Evolutionary conservation across 2,113 vertebrate species (phyloP).

Genomic region (Atractosteus spatula): DNA sequence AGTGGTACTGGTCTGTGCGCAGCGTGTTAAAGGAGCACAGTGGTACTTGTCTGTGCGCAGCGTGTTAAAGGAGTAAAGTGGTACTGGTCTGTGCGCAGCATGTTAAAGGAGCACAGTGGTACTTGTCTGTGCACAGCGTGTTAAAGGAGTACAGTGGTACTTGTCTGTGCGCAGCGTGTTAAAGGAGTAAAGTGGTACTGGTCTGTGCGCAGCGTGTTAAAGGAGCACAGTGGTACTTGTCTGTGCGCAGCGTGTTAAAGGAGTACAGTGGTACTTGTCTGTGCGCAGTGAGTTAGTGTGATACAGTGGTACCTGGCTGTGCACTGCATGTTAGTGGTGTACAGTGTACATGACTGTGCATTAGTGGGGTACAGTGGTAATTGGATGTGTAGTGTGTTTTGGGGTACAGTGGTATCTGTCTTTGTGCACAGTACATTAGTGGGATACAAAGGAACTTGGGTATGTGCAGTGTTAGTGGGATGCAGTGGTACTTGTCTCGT

Average conservation of each 20-base stretch:
- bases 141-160: no score
- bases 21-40: no score
- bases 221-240: no score
- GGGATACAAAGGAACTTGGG: no score
- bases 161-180: not conserved
- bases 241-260: not conserved
- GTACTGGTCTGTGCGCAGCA: no score
- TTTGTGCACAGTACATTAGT: no score
- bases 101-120: no score
- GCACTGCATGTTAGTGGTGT: conserved; percentile 36
- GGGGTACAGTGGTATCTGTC: not conserved
- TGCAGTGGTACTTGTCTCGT: conserved; percentile 71
- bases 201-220: not conserved
- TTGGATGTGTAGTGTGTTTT: not conserved
- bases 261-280: no score
- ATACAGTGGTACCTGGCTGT: conserved; percentile 74
- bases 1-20: not conserved
- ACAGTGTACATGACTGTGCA: no score
- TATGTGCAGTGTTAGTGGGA: not conserved
- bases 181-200: not conserved
- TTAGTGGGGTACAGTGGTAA: no score
- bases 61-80: no score
- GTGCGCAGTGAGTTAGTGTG: not conserved
- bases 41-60: not conserved
- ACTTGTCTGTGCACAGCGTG: no score